A percentile compares a stretch with the other conserved stretches of the same genome.
Conservation (phyloP, 2,797 vertebrate genomes). For the Delichon dasypus region DNA sequence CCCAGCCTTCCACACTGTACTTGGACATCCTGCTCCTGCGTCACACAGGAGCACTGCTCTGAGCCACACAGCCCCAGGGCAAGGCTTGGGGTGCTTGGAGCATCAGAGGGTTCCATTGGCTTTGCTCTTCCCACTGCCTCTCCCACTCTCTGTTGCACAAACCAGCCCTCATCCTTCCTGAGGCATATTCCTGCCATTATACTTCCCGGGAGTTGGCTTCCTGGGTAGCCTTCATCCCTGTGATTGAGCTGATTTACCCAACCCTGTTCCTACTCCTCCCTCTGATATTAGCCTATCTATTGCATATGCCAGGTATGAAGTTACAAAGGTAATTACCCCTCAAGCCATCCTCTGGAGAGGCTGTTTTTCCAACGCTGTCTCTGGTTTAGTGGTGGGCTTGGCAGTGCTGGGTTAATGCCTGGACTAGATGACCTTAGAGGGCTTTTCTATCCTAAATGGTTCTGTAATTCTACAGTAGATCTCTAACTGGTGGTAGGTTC, state of each 20-base stretch:
- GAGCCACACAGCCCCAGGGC: background rate
- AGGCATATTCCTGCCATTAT: background rate
- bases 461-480: background rate
- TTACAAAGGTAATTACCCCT: background rate
- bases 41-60: background rate
- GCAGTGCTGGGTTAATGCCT: background rate
- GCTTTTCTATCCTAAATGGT: background rate
- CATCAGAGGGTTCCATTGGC: background rate
- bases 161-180: background rate
- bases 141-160: background rate
- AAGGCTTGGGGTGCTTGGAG: background rate
- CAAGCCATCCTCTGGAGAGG: background rate
- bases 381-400: background rate
- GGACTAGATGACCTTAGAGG: background rate
- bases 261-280: background rate
- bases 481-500: background rate
- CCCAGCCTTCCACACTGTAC: accelerated
- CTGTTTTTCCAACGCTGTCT: background rate
- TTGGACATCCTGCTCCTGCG: background rate
- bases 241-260: background rate
- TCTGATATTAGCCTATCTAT: background rate
- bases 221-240: background rate
- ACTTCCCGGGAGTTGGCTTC: background rate
- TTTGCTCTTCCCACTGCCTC: background rate
- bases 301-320: background rate